Evolutionary conservation across 64 coral and sea anemone species (phyloP).

Genomic region (Astreopora myriophthalma): DNA sequence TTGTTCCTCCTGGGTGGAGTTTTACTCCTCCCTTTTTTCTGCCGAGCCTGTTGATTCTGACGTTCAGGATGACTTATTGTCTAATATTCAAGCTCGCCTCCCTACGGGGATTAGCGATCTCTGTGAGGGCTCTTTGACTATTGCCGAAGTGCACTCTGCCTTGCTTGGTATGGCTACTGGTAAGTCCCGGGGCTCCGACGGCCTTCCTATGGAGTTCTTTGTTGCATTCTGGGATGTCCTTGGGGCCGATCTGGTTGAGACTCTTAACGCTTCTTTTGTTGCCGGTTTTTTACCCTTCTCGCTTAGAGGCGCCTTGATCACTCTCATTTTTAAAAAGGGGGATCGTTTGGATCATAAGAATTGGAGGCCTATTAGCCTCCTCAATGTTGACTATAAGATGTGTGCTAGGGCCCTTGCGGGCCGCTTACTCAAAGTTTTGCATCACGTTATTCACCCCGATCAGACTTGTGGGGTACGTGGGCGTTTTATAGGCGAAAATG

Average conservation of each 20-base stretch:
- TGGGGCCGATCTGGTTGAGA: too few species aligned
- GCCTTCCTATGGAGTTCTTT: neutral
- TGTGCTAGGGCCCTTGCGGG: neutral
- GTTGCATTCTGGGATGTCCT: neutral
- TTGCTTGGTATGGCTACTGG: neutral
- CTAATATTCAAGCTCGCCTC: neutral
- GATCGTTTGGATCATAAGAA: neutral
- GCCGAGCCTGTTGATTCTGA: neutral
- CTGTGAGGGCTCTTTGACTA: too few species aligned
- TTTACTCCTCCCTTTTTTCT: neutral
- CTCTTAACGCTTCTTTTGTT: too few species aligned
- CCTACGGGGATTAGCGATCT: neutral
- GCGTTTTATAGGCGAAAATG: slow-evolving; percentile 41
- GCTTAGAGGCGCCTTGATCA: too few species aligned
- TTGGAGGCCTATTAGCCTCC: neutral
- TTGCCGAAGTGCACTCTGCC: too few species aligned
- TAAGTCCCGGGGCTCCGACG: neutral
- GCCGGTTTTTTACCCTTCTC: too few species aligned
- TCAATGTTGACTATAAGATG: slow-evolving; percentile 35
- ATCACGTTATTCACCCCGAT: neutral
- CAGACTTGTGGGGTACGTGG: slow-evolving; percentile 25
- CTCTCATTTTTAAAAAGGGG: neutral
- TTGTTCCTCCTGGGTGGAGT: neutral
- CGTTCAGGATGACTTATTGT: neutral
- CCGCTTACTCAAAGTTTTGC: neutral